A percentile compares a stretch with the other conserved stretches of the same genome.
These are phyloP conservation scores for Acleris sparsana DNA, from an alignment of 2,888 invertebrate genomes.

Conservation along the genomic window DNA sequence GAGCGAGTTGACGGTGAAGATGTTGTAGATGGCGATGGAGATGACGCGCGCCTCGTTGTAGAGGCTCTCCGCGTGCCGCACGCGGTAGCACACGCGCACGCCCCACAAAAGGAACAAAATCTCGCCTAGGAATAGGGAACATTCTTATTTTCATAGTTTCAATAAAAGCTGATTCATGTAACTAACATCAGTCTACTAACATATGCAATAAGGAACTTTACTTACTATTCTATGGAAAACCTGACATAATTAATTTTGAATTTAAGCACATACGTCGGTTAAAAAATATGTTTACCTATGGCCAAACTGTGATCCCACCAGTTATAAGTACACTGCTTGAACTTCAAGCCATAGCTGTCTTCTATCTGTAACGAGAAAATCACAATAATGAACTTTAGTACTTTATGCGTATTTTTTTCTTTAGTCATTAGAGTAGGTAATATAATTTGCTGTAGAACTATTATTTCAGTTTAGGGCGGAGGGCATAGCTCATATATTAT, in stretches of 20 bases:
- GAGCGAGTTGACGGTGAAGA: conserved; percentile 94
- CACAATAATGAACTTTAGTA: neutral
- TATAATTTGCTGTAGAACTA: neutral
- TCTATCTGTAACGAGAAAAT: conserved; percentile 81
- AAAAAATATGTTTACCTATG: conserved; percentile 84
- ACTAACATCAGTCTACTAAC: no score
- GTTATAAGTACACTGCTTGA: conserved; percentile 94
- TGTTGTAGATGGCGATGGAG: conserved; percentile 97
- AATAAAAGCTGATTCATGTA: no score
- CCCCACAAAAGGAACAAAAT: conserved; percentile 92
- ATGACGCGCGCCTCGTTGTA: conserved; percentile 97
- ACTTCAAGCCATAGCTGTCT: conserved; percentile 90
- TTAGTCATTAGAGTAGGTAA: no score
- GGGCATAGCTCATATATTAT: no score
- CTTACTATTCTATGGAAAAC: no score
- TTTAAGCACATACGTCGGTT: no score
- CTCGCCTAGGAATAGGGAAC: conserved; percentile 82
- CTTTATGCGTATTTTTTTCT: no score
- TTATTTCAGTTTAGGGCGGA: neutral
- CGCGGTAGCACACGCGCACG: conserved; percentile 92
- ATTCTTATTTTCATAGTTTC: no score
- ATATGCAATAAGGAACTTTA: no score
- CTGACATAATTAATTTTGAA: no score
- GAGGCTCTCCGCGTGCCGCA: conserved; percentile 94
- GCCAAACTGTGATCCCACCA: conserved; percentile 98